Percentiles rank a stretch among this genome's conserved stretches.
These are phyloP conservation scores for Cryptotermes secundus DNA, from an alignment of 1,140 invertebrate species.

Conservation along the genomic window DNA sequence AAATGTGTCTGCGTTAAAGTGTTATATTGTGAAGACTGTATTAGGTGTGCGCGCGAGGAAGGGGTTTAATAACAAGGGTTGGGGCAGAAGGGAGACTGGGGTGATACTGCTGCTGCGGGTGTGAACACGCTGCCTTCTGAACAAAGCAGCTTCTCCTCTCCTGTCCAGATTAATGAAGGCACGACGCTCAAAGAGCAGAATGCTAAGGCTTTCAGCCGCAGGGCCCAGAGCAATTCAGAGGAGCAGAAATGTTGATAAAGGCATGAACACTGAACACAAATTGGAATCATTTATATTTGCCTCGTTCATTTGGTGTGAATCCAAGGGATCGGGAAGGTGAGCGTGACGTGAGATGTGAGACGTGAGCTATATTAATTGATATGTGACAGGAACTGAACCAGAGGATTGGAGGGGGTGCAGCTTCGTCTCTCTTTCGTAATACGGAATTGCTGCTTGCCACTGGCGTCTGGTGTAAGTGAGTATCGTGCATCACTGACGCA, in stretches of 20 bases:
- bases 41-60: not conserved
- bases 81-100: no score
- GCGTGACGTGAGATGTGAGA: not conserved
- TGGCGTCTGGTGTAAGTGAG: no score
- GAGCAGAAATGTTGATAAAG: not conserved
- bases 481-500: no score
- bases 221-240: not conserved
- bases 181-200: not conserved
- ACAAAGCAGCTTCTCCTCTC: not conserved
- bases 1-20: not conserved
- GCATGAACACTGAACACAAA: not conserved
- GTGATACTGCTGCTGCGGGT: not conserved
- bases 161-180: conserved; percentile 15
- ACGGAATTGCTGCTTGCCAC: no score
- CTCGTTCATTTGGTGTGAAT: conserved; percentile 6
- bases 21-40: conserved; percentile 2
- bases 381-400: not conserved
- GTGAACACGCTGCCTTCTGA: not conserved
- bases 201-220: not conserved
- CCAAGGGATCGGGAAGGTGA: not conserved
- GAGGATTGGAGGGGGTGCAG: no score
- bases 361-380: not conserved
- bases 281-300: not conserved
- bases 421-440: no score
- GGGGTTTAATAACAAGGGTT: conserved; percentile 6